Evolutionary conservation across 2,113 vertebrate genomes (phyloP), one percentile per base, ranked within the genome.

Genomic region (Dicaeum eximium): DNA sequence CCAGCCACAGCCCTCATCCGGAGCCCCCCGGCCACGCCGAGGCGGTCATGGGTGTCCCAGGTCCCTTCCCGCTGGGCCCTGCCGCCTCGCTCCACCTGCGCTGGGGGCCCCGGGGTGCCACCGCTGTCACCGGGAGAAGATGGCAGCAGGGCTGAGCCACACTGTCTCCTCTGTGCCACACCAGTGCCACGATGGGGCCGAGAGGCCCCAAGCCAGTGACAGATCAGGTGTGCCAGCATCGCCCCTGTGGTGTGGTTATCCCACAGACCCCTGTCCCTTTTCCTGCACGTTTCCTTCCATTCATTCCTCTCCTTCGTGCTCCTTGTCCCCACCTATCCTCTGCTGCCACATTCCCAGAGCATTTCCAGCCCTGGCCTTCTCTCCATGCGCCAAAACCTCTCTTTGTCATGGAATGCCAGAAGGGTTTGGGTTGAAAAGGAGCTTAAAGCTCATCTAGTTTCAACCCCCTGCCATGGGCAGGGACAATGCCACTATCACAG

Each of bases 1-100:
- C 4, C 51, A 2, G 35, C 30, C 50, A 0, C 15, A 33, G 35
- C 19, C 6, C 24, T n/a, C 35, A 0, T 1, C 33, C 35, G 0
- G 28, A 16, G 51, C 15, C 69, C 35, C 33, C n/a, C 23, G 17
- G 17, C 19, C 69, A 1, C 18, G 4, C 23, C n/a, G 17, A 16
- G 22, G 13, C 50, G 44, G 7, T 37, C 57, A 2, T 7, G 22
- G 27, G 33, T 25, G 2, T 4, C 13, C 17, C 11, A 6, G 11
- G 1, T 6, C 31, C 20, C 48, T 8, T 5, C 51, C 4, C 27
- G 0, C 33, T 0, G 11, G 15, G 13, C 33, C 38, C 17, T 27
- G 14, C 6, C 7, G 17, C 23, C 33, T 15, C 15, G 5, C 27
- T 30, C 22, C n/a, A 1, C 13, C 53, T 0, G 35, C 6, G 3